phyloP scores from a whole-genome alignment of 2,113 vertebrate genomes.

The Pelecanus crispus region DNA sequence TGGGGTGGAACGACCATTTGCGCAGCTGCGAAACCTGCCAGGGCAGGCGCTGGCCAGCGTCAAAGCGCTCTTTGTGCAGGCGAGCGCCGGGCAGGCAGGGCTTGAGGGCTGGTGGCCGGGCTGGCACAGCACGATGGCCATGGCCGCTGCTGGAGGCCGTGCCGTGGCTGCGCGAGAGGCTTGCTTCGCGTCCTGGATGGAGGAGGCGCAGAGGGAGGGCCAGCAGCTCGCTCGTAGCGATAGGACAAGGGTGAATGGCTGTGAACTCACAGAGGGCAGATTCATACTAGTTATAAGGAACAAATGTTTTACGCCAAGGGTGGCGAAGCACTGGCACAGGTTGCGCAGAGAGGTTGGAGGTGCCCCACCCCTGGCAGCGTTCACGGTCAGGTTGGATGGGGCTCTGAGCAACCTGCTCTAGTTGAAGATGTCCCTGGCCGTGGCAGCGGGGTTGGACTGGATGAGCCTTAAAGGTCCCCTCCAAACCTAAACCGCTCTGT shows the following conservation, averaged over 20 bases:
- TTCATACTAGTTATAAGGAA: too few species aligned
- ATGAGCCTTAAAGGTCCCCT: not conserved
- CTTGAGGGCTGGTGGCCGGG: not conserved
- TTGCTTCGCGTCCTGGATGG: not conserved
- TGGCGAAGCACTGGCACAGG: not conserved
- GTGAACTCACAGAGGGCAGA: not conserved
- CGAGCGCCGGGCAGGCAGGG: not conserved
- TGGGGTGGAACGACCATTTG: not conserved
- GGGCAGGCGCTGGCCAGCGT: not conserved
- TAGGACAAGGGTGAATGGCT: not conserved
- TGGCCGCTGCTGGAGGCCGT: not conserved
- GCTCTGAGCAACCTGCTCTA: not conserved
- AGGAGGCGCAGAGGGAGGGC: not conserved
- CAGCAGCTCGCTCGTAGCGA: not conserved
- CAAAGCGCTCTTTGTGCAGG: not conserved
- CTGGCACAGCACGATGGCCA: not conserved
- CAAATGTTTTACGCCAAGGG: not conserved
- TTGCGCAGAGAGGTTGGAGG: not conserved
- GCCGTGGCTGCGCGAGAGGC: not conserved
- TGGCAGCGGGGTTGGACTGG: too few species aligned
- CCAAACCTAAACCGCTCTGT: not conserved
- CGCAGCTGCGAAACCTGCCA: not conserved
- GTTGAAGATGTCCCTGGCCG: not conserved
- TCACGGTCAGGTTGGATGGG: not conserved
- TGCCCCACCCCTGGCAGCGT: not conserved